These are phyloP conservation scores for Boulengeromyrus knoepffleri DNA, from an alignment of 2,113 vertebrate genomes.

Conservation along the genomic window DNA sequence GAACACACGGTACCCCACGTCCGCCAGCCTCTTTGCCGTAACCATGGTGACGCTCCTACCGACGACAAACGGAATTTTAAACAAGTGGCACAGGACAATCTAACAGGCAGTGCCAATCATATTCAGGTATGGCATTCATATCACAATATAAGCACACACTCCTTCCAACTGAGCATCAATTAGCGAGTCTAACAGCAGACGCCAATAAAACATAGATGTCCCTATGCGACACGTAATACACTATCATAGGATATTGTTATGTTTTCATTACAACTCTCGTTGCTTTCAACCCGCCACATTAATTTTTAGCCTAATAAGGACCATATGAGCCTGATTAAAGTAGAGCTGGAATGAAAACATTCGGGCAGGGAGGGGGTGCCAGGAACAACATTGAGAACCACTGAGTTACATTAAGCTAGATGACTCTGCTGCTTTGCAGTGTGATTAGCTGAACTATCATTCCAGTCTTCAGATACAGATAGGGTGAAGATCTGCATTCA, in stretches of 20 bases:
- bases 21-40: slow-evolving; percentile 75
- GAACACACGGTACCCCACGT: slow-evolving; percentile 79
- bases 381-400: no score
- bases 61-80: slow-evolving; percentile 15
- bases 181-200: neutral
- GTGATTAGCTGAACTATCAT: neutral
- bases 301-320: no score
- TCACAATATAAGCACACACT: neutral
- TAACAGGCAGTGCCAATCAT: neutral
- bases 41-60: slow-evolving; percentile 60
- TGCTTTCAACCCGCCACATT: no score
- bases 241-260: neutral
- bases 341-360: no score
- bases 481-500: neutral
- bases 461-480: neutral
- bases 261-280: no score
- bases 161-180: neutral
- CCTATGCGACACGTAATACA: neutral
- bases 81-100: neutral
- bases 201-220: neutral
- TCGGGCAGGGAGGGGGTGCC: no score
- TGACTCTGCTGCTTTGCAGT: neutral
- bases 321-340: no score
- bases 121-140: neutral
- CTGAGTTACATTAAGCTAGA: neutral